Conservation (phyloP, 2,888 invertebrate species). For the Lottia gigantea region DNA sequence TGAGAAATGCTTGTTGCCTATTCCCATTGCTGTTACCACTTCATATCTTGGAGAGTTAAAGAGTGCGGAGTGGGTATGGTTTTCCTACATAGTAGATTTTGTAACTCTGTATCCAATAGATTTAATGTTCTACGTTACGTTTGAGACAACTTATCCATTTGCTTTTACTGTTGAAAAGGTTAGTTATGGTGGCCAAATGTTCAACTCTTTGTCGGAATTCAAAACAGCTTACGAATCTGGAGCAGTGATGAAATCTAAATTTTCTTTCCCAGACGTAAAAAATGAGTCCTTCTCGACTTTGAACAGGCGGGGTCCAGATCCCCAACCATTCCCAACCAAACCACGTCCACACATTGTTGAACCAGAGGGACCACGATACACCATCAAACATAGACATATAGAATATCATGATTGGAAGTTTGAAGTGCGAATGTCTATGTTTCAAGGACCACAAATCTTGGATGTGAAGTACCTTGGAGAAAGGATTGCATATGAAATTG, state of each 20-base stretch:
- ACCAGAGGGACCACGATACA: constrained; percentile 37
- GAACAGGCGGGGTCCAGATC: constrained; percentile 31
- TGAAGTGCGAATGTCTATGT: constrained; percentile 29
- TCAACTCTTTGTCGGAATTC: constrained; percentile 25
- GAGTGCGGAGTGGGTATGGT: constrained; percentile 34
- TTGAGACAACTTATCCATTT: constrained; percentile 16
- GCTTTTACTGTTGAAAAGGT: constrained; percentile 29
- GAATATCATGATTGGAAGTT: constrained; percentile 41
- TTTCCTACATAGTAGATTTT: constrained; percentile 27
- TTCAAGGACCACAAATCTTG: constrained; percentile 26
- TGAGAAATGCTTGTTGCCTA: constrained; percentile 30
- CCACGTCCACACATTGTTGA: constrained; percentile 32
- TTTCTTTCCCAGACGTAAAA: constrained; percentile 18
- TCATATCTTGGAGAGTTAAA: constrained; percentile 13
- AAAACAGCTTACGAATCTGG: constrained; percentile 12
- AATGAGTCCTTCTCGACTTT: constrained; percentile 28
- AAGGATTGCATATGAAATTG: constrained; percentile 38
- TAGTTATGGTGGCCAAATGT: constrained; percentile 30
- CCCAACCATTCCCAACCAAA: constrained; percentile 22
- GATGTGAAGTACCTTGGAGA: constrained; percentile 28
- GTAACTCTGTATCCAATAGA: constrained; percentile 39
- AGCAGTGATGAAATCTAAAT: constrained; percentile 19
- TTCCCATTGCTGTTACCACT: constrained; percentile 17
- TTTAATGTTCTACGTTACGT: constrained; percentile 36
- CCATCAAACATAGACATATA: constrained; percentile 27